phyloP scores from a whole-genome alignment of 2,113 vertebrate species.

The Cavia porcellus region DNA sequence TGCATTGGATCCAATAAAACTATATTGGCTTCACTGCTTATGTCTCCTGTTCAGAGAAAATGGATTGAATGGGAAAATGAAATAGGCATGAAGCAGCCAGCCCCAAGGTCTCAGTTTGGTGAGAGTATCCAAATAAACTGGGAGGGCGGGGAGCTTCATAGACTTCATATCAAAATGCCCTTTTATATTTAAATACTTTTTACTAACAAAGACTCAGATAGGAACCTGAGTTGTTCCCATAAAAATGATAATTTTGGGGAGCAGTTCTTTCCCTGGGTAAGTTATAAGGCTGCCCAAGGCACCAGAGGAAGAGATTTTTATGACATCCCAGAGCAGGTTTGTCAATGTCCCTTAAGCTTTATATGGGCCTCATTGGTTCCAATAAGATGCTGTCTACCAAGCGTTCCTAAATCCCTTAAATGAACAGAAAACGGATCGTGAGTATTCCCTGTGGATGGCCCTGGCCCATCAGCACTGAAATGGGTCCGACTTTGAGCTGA shows the following conservation, averaged over 20 bases:
- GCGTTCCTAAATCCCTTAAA: constrained; percentile 39
- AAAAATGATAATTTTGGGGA: constrained; percentile 64
- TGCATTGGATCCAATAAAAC: constrained; percentile 91
- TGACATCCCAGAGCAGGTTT: neutral
- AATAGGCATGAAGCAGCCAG: constrained; percentile 87
- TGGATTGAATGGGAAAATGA: constrained; percentile 89
- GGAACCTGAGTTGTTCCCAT: constrained; percentile 68
- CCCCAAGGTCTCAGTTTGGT: constrained; percentile 84
- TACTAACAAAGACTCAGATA: constrained; percentile 70
- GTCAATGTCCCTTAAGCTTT: constrained; percentile 47
- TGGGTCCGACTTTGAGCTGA: constrained; percentile 64
- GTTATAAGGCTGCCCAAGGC: neutral
- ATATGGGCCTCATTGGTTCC: constrained; percentile 46
- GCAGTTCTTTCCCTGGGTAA: constrained; percentile 24
- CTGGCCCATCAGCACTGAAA: constrained; percentile 55
- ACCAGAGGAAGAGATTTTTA: constrained; percentile 55
- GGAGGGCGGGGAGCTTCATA: neutral
- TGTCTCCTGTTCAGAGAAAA: constrained; percentile 90
- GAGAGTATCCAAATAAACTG: constrained; percentile 78
- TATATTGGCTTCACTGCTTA: constrained; percentile 91
- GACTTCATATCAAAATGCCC: constrained; percentile 77
- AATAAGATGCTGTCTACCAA: constrained; percentile 36
- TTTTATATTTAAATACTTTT: constrained; percentile 84
- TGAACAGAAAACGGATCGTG: constrained; percentile 35
- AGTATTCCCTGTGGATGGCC: neutral